phyloP scores from a whole-genome alignment of 2,888 invertebrate genomes.

The Andrena chrysosceles region DNA sequence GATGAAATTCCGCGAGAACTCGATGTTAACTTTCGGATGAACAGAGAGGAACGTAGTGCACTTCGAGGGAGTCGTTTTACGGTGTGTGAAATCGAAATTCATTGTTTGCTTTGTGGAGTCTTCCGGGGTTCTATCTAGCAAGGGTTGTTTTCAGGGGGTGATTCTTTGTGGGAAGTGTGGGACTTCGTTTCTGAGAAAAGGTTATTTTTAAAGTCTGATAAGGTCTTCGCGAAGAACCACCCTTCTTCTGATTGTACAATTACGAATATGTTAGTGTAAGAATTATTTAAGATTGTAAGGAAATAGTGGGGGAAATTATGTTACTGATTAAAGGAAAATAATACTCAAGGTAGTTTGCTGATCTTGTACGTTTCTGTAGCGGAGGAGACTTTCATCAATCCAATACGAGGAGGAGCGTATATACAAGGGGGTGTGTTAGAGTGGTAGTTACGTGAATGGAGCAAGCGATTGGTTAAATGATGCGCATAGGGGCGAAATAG shows the following conservation, averaged over 20 bases:
- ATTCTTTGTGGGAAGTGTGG: too few species aligned
- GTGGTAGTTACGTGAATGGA: constrained; percentile 9
- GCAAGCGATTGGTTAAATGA: constrained; percentile 11
- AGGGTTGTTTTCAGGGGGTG: too few species aligned
- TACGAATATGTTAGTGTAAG: too few species aligned
- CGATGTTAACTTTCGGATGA: constrained; percentile 26
- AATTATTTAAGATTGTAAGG: too few species aligned
- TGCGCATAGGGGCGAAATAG: constrained; percentile 26
- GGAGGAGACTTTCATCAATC: constrained; percentile 10
- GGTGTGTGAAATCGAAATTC: not conserved
- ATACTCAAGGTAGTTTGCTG: not conserved
- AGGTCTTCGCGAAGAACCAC: too few species aligned
- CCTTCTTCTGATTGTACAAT: too few species aligned
- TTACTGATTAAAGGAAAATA: constrained; percentile 4
- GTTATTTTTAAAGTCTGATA: too few species aligned
- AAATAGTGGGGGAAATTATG: not conserved
- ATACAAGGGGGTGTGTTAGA: not conserved
- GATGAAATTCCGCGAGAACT: constrained; percentile 46
- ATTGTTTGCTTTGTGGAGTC: not conserved
- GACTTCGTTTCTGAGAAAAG: too few species aligned
- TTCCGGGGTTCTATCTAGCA: not conserved
- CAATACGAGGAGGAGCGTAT: not conserved
- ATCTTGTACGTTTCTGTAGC: not conserved
- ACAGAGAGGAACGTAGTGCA: not conserved
- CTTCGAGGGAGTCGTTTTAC: constrained; percentile 1